Conservation (phyloP, 2,888 invertebrate species). For the Oscheius sp. region DNA sequence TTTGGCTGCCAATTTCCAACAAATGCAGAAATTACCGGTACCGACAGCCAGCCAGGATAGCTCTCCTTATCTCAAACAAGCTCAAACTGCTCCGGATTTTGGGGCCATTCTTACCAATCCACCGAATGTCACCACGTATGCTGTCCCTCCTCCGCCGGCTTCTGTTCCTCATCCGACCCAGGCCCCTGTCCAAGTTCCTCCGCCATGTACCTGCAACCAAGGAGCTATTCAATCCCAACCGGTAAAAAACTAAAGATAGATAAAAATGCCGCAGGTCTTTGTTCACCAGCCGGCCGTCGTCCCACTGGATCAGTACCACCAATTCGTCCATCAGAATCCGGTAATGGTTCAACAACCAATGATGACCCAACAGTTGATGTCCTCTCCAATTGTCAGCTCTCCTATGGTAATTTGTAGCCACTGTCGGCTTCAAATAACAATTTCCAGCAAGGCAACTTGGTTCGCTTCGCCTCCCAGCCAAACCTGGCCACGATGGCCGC, state of each 20-base stretch:
- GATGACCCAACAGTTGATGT: background rate
- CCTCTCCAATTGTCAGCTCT: background rate
- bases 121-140: background rate
- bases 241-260: background rate
- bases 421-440: background rate
- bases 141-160: background rate
- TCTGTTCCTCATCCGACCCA: background rate
- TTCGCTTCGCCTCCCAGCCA: slow-evolving; percentile 27
- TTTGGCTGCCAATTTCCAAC: no score
- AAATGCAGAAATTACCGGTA: background rate
- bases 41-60: background rate
- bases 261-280: background rate
- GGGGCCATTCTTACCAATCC: background rate
- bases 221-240: background rate
- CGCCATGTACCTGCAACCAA: background rate
- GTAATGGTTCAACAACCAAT: background rate
- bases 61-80: background rate
- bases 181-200: background rate
- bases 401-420: no score
- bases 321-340: background rate
- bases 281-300: background rate
- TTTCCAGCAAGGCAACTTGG: background rate
- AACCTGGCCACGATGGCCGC: slow-evolving; percentile 8
- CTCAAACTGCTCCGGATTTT: background rate
- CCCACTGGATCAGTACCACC: background rate